Conservation (phyloP, 2,797 vertebrate genomes). For the Dermochelys coriacea region DNA sequence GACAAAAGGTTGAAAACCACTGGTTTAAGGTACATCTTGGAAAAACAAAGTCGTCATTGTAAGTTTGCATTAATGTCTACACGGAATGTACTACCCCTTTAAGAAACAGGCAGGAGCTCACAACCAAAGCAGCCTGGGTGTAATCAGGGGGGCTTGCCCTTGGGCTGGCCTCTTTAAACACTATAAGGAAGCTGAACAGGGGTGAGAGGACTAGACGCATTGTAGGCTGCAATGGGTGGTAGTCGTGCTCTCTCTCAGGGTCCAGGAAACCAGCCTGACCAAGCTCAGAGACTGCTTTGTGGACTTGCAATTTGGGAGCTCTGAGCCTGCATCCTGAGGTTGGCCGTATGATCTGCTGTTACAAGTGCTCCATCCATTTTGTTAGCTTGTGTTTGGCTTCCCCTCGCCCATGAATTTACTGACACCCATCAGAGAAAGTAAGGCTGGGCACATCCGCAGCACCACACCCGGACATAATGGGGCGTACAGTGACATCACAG, state of each 20-base stretch:
- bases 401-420: not conserved
- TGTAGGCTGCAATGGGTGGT: not conserved
- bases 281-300: not conserved
- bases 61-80: not conserved
- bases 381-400: not conserved
- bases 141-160: not conserved
- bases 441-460: not conserved
- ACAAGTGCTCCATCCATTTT: not conserved
- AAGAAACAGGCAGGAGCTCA: not conserved
- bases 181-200: not conserved
- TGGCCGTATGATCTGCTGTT: not conserved
- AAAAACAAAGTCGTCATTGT: not conserved
- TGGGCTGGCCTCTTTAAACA: not conserved
- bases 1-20: too few species aligned
- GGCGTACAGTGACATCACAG: not conserved
- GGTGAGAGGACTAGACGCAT: not conserved
- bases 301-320: not conserved
- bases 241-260: not conserved
- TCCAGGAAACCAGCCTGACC: not conserved
- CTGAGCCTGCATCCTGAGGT: not conserved
- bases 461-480: not conserved
- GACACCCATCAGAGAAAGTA: not conserved
- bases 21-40: not conserved
- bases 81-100: not conserved
- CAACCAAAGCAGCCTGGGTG: not conserved